Base-by-base conservation (phyloP, 2,113 vertebrate genomes). In the Oryzias javanicus region DNA sequence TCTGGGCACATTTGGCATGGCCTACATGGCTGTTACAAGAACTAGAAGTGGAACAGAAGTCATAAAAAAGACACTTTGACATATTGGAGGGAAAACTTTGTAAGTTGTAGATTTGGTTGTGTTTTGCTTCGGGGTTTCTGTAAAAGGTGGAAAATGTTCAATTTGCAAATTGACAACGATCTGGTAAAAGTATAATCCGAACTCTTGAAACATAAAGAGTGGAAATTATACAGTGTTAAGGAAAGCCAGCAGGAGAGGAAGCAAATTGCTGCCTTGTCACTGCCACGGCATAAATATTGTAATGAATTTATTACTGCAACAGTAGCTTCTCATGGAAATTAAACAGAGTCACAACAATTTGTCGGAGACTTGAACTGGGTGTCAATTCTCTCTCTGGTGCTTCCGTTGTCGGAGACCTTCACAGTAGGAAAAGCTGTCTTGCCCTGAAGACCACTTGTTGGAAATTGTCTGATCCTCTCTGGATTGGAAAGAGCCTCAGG, bases 1-100 rank as follows among this genome's bases (percentile, higher is more conserved):
- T 90, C 88, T 90, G 89, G 89, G 87, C 86, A 90, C 89, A 91
- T 92, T 93, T 91, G 90, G 89, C 89, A 91, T 90, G 91, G 89
- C 90, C 90, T 91, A 89, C 74, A 91, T 90, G 90, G 89, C 74
- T 88, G 83, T 91, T 90, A 88, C 67, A 76, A 79, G 64, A 85
- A 76, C 81, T 79, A 78, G 85, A 89, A 91, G 90, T 91, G 88
- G 90, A 93, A 89, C 90, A 87, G 80, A 84, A 91, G 82, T 91
- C 86, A 85, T 86, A 77, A 84, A 86, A 10, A 87, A 83, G 69
- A 81, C 55, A 5, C 74, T 86, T 79, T 70, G 57, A 75, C 73
- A 65, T 82, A 79, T 85, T 63, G 64, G 42, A 62, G 70, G 70
- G 35, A 35, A 70, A 79, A 86, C 62, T 82, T 81, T 85, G 76